Evolutionary conservation across 2,797 vertebrate species (phyloP), one percentile per base, ranked within the genome.

Genomic region (Tarsius wallacei): DNA sequence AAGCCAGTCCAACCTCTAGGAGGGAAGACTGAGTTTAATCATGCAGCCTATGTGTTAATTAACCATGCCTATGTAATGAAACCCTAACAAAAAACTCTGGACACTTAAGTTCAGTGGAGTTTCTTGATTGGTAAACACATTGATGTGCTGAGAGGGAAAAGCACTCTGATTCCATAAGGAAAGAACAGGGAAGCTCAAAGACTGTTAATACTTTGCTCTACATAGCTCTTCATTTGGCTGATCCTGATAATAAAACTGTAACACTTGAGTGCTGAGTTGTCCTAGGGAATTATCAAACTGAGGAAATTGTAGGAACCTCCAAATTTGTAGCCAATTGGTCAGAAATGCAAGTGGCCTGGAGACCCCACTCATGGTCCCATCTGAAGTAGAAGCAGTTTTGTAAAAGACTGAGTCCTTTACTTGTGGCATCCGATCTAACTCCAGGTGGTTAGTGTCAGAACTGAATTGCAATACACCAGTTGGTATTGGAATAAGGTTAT

Each of bases 401-500:
- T 68, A 19, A 64, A 83, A 59, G 66, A 49, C 22, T 63, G 51
- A 95, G 21, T 21, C 66, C 81, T 81, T 81, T 76, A 80, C 36
- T 63, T 61, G 47, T 68, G 36, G 21, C 12, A 21, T 83, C 17
- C 92, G 71, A 59, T 71, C 33, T 78, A 97, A 96, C 11, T 4
- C 15, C 9, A 85, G 31, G 21, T 66, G 8, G n/a, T 51, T 84
- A 85, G 42, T 80, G 36, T 87, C 90, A 94, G 64, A 94, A 87
- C 1, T 59, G 31, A 95, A 94, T 3, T 83, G 49, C 31, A 97
- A 15, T 61, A 81, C 3, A 95, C 53, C 19, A 91, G 31, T 0
- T 80, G 28, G 13, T 80, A 21, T 97, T 63, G 96, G 74, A 96
- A 97, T 86, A 94, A 71, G 15, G 47, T 49, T 76, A 22, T 70